phyloP scores from a whole-genome alignment of 2,888 invertebrate genomes.

The Mimachlamys varia region DNA sequence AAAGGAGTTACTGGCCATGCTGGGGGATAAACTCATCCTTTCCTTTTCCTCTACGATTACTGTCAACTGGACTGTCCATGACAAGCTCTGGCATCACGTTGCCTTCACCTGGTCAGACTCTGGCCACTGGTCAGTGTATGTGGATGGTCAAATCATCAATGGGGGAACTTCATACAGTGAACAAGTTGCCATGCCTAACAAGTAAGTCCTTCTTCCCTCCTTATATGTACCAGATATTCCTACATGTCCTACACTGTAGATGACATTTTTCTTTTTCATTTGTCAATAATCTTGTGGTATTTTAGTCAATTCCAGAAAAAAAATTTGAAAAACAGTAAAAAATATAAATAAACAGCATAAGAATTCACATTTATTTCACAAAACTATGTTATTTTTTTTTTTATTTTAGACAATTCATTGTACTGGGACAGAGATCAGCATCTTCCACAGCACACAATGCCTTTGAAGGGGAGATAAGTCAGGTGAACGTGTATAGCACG shows the following conservation, averaged over 20 bases:
- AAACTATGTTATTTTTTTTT: background rate
- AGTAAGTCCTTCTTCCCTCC: conserved; percentile 41
- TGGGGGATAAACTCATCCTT: conserved; percentile 41
- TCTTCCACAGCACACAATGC: conserved; percentile 20
- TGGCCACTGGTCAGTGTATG: conserved; percentile 62
- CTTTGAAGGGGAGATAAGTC: conserved; percentile 69
- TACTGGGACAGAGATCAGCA: conserved; percentile 47
- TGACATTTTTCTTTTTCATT: background rate
- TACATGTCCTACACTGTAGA: background rate
- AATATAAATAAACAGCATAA: no score
- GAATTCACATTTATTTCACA: no score
- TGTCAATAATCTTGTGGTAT: no score
- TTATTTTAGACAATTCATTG: conserved; percentile 53
- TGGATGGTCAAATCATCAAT: conserved; percentile 57
- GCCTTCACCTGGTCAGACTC: conserved; percentile 64
- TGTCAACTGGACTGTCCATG: conserved; percentile 43
- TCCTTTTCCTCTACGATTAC: conserved; percentile 38
- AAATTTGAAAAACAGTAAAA: no score
- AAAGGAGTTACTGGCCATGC: conserved; percentile 39
- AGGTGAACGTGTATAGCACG: conserved; percentile 64
- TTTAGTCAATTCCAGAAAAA: no score
- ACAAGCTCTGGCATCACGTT: conserved; percentile 69
- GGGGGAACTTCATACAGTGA: conserved; percentile 42
- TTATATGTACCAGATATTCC: background rate
- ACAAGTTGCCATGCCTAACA: conserved; percentile 46